Conservation (phyloP, 2,888 invertebrate species). For the Caenorhabditis sp. region DNA sequence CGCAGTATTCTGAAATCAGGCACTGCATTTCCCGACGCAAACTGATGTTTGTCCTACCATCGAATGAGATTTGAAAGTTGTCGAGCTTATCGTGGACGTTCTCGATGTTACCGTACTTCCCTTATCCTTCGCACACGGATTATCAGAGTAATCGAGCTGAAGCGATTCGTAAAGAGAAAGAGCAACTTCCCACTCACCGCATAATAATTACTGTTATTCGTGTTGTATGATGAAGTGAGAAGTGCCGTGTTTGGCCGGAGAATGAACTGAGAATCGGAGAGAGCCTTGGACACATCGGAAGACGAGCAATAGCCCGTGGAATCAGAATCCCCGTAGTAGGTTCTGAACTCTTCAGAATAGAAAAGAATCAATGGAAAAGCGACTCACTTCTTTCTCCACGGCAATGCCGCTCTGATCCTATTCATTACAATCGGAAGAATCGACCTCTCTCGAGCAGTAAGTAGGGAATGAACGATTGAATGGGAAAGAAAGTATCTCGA, state of each 20-base stretch:
- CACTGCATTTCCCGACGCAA: no score
- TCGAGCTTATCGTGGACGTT: conserved; percentile 52
- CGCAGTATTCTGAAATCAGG: conserved; percentile 36
- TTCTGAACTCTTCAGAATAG: conserved; percentile 18
- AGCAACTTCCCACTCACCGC: conserved; percentile 27
- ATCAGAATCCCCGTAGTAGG: conserved; percentile 67
- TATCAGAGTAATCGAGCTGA: conserved; percentile 41
- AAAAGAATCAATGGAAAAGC: not conserved
- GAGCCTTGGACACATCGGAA: conserved; percentile 59
- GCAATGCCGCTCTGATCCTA: conserved; percentile 52
- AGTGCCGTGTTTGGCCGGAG: conserved; percentile 61
- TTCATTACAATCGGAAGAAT: conserved; percentile 30
- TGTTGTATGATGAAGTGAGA: conserved; percentile 40
- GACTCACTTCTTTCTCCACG: conserved; percentile 57
- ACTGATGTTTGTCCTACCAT: no score
- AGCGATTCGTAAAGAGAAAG: no score
- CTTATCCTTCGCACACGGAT: conserved; percentile 26
- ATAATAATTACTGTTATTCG: conserved; percentile 43
- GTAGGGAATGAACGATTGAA: conserved; percentile 18
- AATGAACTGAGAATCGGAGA: conserved; percentile 70
- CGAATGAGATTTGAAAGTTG: conserved; percentile 39
- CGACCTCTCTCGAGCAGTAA: conserved; percentile 1
- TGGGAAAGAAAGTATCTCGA: conserved; percentile 12
- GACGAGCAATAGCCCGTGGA: conserved; percentile 68
- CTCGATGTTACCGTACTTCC: conserved; percentile 51